phyloP scores from a whole-genome alignment of 2,113 vertebrate species.

The Cichladusa arquata region DNA sequence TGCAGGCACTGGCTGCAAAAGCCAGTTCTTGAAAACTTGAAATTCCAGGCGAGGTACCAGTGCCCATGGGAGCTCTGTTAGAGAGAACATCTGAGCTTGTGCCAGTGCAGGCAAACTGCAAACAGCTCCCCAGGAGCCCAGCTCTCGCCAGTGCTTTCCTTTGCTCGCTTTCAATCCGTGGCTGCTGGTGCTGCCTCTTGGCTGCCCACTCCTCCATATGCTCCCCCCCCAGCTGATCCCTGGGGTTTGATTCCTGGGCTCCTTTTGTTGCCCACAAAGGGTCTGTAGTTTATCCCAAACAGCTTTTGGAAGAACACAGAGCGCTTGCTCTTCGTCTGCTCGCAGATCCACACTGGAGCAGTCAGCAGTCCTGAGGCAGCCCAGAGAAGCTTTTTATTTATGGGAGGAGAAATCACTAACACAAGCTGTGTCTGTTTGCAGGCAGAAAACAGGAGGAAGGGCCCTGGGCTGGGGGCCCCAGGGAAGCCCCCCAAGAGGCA shows the following conservation, averaged over 20 bases:
- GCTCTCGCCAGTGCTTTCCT: neutral
- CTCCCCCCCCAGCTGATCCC: neutral
- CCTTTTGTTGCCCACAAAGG: neutral
- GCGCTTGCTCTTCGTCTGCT: neutral
- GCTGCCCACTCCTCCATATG: fast-evolving
- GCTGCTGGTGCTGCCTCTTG: fast-evolving
- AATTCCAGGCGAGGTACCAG: neutral
- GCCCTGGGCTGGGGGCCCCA: slow-evolving; percentile 78
- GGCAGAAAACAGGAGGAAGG: slow-evolving; percentile 82
- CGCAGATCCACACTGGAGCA: fast-evolving
- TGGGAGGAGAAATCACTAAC: neutral
- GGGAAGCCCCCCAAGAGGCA: slow-evolving; percentile 79
- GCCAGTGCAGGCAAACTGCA: neutral
- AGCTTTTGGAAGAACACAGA: neutral
- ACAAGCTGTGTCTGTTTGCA: slow-evolving; percentile 6
- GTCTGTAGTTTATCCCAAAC: neutral
- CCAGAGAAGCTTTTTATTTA: neutral
- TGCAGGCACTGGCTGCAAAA: neutral
- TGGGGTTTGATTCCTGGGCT: neutral
- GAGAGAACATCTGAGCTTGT: slow-evolving; percentile 7
- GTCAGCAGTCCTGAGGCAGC: neutral
- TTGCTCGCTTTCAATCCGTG: fast-evolving
- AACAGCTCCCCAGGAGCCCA: neutral
- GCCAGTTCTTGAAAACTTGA: neutral
- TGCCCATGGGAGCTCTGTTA: neutral